Evolutionary conservation across 2,888 invertebrate genomes (phyloP).

Genomic region (Melinaea menophilus): DNA sequence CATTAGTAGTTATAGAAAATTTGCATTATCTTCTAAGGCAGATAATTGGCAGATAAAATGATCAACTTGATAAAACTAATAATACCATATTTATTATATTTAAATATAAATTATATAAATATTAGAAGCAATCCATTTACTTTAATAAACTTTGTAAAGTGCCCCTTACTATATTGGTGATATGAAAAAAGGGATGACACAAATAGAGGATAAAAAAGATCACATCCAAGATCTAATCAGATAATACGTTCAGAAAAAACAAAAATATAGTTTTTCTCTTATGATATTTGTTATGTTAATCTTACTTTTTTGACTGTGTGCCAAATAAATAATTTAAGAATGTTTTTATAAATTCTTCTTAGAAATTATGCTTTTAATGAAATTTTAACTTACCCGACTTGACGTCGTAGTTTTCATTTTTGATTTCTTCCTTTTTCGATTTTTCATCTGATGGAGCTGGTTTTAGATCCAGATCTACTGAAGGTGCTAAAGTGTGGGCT

Average conservation of each 20-base stretch:
- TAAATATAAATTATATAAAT: neutral
- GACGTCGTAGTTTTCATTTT: neutral
- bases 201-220: conserved; percentile 2
- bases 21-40: no score
- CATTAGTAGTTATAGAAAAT: no score
- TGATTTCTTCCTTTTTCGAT: conserved; percentile 21
- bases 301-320: no score
- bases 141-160: neutral
- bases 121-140: neutral
- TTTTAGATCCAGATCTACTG: conserved; percentile 29
- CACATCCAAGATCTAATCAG: neutral
- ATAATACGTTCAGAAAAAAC: neutral
- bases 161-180: neutral
- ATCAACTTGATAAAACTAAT: no score
- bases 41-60: no score
- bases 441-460: conserved; percentile 31
- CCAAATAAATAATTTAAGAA: neutral
- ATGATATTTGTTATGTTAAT: no score
- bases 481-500: conserved; percentile 25
- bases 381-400: neutral
- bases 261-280: neutral
- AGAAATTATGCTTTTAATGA: neutral
- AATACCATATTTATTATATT: neutral
- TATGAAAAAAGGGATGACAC: neutral
- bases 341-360: neutral